These are phyloP conservation scores for Actinia equina DNA, from an alignment of 64 coral and sea anemone species.

Conservation along the genomic window DNA sequence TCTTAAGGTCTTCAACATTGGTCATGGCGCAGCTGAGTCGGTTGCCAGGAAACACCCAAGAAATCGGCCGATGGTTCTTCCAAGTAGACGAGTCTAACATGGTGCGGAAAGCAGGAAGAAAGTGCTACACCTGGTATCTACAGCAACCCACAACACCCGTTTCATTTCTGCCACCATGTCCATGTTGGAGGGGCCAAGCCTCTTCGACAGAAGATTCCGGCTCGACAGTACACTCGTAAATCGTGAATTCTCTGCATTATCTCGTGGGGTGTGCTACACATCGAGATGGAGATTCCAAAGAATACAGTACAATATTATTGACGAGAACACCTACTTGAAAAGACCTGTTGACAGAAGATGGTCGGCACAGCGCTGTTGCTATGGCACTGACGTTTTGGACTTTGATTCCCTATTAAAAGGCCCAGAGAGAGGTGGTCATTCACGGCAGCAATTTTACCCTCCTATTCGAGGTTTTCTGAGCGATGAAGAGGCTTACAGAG, in stretches of 20 bases:
- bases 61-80: not conserved
- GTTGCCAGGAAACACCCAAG: not conserved
- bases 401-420: conserved; percentile 17
- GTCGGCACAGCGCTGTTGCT: not conserved
- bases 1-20: not conserved
- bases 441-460: not conserved
- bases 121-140: not conserved
- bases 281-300: no score
- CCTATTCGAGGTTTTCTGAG: not conserved
- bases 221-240: no score
- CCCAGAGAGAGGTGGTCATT: not conserved
- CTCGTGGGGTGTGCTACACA: no score
- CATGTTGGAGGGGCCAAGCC: no score
- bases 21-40: not conserved
- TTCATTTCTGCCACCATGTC: not conserved
- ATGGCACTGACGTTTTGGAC: not conserved
- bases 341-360: no score
- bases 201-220: no score
- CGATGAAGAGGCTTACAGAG: conserved; percentile 25
- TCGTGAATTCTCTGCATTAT: no score
- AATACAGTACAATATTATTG: no score
- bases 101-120: not conserved
- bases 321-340: no score
- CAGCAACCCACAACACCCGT: not conserved
- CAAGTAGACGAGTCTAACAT: not conserved